A percentile compares a stretch with the other conserved stretches of the same genome.
Evolutionary conservation across 1,140 invertebrate genomes (phyloP).

Genomic region (Onthophagus taurus): DNA sequence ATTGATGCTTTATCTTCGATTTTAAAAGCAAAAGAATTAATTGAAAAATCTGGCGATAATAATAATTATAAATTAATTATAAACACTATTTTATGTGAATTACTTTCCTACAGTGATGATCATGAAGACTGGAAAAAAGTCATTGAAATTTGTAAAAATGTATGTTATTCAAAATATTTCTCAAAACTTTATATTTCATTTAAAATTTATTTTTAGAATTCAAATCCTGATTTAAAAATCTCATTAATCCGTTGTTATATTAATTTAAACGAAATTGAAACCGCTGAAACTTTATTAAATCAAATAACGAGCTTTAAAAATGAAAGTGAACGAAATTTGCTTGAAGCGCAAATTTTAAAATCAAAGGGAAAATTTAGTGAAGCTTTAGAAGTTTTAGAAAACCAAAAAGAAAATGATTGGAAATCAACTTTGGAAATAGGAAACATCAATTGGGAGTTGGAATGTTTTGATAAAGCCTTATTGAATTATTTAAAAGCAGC

Average conservation of each 20-base stretch:
- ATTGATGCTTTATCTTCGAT: conserved; percentile 45
- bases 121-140: conserved; percentile 43
- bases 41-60: conserved; percentile 21
- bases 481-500: conserved; percentile 61
- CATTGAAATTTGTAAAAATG: conserved; percentile 35
- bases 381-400: conserved; percentile 41
- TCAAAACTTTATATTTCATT: background rate
- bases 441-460: conserved; percentile 53
- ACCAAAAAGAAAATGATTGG: conserved; percentile 28
- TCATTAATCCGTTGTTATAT: conserved; percentile 25
- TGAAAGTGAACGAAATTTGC: conserved; percentile 17
- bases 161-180: conserved; percentile 18
- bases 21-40: conserved; percentile 35
- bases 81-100: conserved; percentile 32
- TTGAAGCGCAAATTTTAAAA: conserved; percentile 37
- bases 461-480: conserved; percentile 50
- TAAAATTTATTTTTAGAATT: too few species aligned
- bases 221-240: conserved; percentile 9
- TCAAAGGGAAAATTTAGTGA: conserved; percentile 45
- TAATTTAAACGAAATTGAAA: conserved; percentile 25
- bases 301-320: conserved; percentile 24
- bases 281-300: conserved; percentile 26
- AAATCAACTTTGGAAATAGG: conserved; percentile 51
- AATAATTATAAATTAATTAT: conserved; percentile 22
- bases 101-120: conserved; percentile 37